Evolutionary conservation across 2,888 invertebrate species (phyloP).

Genomic region (Stomorhina lunata): DNA sequence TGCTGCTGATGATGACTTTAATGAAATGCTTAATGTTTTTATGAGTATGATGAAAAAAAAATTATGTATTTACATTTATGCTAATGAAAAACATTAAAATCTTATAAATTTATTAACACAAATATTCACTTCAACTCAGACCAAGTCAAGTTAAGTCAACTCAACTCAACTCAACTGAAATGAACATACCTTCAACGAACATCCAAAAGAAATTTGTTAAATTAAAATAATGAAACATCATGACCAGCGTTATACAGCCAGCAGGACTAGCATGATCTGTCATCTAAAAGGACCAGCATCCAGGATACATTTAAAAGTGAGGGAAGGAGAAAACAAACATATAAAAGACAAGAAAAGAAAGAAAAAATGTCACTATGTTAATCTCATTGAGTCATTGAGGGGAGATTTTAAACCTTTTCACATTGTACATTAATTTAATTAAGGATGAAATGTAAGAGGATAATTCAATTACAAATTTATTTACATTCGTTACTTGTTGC

Average conservation of each 20-base stretch:
- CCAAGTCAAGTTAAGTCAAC: no score
- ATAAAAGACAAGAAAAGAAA: background rate
- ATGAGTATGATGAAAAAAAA: no score
- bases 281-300: slow-evolving; percentile 82
- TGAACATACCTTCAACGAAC: slow-evolving; percentile 96
- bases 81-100: no score
- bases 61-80: no score
- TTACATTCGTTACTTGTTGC: background rate
- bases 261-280: slow-evolving; percentile 80
- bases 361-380: background rate
- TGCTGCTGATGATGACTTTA: no score
- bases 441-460: background rate
- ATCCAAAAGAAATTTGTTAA: slow-evolving; percentile 99
- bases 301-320: background rate
- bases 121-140: no score
- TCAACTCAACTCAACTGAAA: no score
- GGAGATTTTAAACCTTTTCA: background rate
- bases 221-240: slow-evolving; percentile 93
- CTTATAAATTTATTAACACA: no score
- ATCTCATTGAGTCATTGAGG: background rate
- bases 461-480: background rate
- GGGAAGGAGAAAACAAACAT: background rate
- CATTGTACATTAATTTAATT: no score
- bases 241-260: slow-evolving; percentile 85
- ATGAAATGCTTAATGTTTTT: no score